Evolutionary conservation across 2,113 vertebrate genomes (phyloP), one percentile per base, ranked within the genome.

Genomic region (Malurus elegans): DNA sequence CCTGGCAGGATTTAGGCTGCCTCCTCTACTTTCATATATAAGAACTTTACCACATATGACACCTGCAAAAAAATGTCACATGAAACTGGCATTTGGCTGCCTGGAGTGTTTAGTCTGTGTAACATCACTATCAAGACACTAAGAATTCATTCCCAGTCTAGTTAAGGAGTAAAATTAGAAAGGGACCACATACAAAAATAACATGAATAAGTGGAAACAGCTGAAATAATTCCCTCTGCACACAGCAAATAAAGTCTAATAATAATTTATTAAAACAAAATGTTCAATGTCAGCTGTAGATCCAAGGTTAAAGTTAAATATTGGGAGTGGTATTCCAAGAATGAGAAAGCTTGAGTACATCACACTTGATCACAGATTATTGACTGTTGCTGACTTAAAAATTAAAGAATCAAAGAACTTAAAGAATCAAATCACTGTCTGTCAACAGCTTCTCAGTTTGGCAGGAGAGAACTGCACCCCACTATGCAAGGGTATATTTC

Each of bases 151-250:
- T 97, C 81, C 85, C 71, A 80, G 14, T 54, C 71, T 56, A 90
- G 85, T 76, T 90, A 88, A 88, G 56, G 31, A 88, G 40, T 93
- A 96, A 97, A 97, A 94, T 96, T 96, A 96, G 95, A 97, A 94
- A 86, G 85, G 81, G 75, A 88, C 48, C 20, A 34, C 79, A 83
- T 90, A 90, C 81, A 96, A 93, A 96, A 96, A 88, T 92, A 96
- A 96, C 67, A 83, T 29, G 24, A 95, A 73, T 93, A 94, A 96
- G 85, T 97, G 38, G 85, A 96, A 95, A 95, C 94, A 97, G 95
- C 96, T 96, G 93, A 90, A 96, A 81, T 76, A 96, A 95, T 94
- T 96, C 94, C 74, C 90, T 86, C 67, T 86, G 47, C 82, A 90
- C 64, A 53, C n/a, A 94, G 93, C 60, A 90, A 96, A 90, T 88